Percentiles rank a stretch among this genome's conserved stretches.
Evolutionary conservation across 2,888 invertebrate species (phyloP).

Genomic region (Sesia apiformis): DNA sequence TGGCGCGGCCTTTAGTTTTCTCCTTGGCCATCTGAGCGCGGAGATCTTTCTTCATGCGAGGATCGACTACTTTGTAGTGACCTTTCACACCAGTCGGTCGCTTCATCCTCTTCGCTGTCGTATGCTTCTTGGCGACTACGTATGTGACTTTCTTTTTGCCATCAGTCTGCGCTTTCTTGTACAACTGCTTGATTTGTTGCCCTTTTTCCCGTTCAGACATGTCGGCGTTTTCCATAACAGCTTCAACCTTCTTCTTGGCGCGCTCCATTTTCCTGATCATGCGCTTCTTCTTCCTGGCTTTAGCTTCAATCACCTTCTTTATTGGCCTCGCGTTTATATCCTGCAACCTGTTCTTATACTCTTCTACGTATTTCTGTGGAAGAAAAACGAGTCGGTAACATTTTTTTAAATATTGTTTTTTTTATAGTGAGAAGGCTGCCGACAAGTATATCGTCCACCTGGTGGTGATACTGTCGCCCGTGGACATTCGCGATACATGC

Average conservation of each 20-base stretch:
- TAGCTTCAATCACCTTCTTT: slow-evolving; percentile 98
- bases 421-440: too few species aligned
- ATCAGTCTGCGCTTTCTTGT: slow-evolving; percentile 89
- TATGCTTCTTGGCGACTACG: slow-evolving; percentile 93
- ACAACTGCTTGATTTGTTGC: slow-evolving; percentile 91
- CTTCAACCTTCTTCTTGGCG: slow-evolving; percentile 96
- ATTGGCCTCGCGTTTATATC: slow-evolving; percentile 96
- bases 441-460: too few species aligned
- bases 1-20: slow-evolving; percentile 71
- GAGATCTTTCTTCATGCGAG: slow-evolving; percentile 95
- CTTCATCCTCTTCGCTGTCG: slow-evolving; percentile 81
- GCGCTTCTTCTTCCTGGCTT: slow-evolving; percentile 96
- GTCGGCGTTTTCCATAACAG: slow-evolving; percentile 92
- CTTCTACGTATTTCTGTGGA: slow-evolving; percentile 82
- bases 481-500: too few species aligned
- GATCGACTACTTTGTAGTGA: slow-evolving; percentile 95
- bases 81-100: slow-evolving; percentile 94
- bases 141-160: slow-evolving; percentile 94
- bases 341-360: slow-evolving; percentile 86
- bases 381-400: too few species aligned
- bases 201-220: slow-evolving; percentile 95
- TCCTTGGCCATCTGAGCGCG: slow-evolving; percentile 78
- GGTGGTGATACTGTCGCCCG: too few species aligned
- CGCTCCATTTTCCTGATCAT: slow-evolving; percentile 89
- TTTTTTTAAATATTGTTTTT: too few species aligned